Evolutionary conservation across 2,888 invertebrate species (phyloP), one percentile per base, ranked within the genome.

Genomic region (Acleris holmiana): DNA sequence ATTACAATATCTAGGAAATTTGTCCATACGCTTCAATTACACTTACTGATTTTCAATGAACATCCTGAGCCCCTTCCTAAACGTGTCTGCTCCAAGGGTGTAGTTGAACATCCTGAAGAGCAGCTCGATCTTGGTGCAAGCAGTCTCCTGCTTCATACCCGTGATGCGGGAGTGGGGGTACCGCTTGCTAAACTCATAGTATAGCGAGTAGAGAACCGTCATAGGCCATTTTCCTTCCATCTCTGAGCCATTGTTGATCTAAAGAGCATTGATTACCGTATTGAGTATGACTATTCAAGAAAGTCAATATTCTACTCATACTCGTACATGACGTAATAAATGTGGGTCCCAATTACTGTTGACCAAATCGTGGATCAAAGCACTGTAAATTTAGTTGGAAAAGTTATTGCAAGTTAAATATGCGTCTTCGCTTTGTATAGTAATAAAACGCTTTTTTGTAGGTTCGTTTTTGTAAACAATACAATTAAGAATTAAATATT

Each of bases 81-180:
- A 97, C 0, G 96, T 95, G 0, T 94, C 91, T 61, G 95, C 95
- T 3, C 98, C 97, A 7, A 98, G 89, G 0, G 97, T 97, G 73
- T 96, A 96, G 79, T 97, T 96, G 78, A 99, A 94, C 98, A 98
- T 99, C 29, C 98, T 93, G 82, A 99, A 96, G 10, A 98, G 91
- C 41, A 97, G 84, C 78, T 96, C 96, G 1, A 95, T 96, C 88
- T 96, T 96, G 3, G 95, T 95, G 40, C 95, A 95, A 0, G 94
- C 94, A 0, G 96, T 96, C 80, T 96, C 96, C 73, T 95, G 94
- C 76, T 95, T 95, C 87, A 95, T 95, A 44, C 95, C 96, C 0
- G 95, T 96, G 69, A 95, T 96, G 65, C 96, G 94, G 0, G 96
- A 96, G 85, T 96, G 96, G 0, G 96, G 96, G 79, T 95, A 95